Evolutionary conservation across 2,888 invertebrate species (phyloP).

Genomic region (Orthosia gothica): DNA sequence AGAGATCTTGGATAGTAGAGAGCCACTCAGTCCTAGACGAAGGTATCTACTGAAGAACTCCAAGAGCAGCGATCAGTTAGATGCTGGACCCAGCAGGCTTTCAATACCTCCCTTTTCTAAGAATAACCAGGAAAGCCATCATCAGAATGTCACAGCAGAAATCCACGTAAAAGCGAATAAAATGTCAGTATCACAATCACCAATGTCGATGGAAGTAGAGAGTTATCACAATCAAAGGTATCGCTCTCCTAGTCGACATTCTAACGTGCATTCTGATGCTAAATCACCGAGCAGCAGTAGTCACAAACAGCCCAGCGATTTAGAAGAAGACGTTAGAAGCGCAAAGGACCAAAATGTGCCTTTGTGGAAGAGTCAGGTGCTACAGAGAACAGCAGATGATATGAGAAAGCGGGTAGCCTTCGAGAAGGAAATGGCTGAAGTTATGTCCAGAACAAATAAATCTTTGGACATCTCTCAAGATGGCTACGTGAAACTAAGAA

Average conservation of each 20-base stretch:
- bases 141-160: constrained; percentile 87
- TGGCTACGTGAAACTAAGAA: constrained; percentile 88
- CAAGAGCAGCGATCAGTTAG: constrained; percentile 86
- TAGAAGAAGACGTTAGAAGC: constrained; percentile 76
- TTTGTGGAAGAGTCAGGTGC: constrained; percentile 88
- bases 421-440: constrained; percentile 86
- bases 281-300: constrained; percentile 81
- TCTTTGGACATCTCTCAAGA: constrained; percentile 89
- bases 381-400: constrained; percentile 88
- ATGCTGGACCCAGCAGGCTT: constrained; percentile 82
- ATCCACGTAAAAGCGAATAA: constrained; percentile 87
- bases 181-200: constrained; percentile 85
- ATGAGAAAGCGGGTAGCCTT: constrained; percentile 84
- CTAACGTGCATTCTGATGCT: constrained; percentile 80
- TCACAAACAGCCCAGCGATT: constrained; percentile 75
- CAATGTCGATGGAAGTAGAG: constrained; percentile 82
- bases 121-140: constrained; percentile 71
- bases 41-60: constrained; percentile 83
- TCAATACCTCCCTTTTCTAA: constrained; percentile 79
- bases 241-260: constrained; percentile 82
- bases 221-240: constrained; percentile 79
- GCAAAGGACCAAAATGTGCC: constrained; percentile 76
- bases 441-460: constrained; percentile 79
- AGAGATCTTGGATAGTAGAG: constrained; percentile 84
- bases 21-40: constrained; percentile 82